Base-by-base conservation (phyloP, 2,888 invertebrate species). In the Bugula neritina region DNA sequence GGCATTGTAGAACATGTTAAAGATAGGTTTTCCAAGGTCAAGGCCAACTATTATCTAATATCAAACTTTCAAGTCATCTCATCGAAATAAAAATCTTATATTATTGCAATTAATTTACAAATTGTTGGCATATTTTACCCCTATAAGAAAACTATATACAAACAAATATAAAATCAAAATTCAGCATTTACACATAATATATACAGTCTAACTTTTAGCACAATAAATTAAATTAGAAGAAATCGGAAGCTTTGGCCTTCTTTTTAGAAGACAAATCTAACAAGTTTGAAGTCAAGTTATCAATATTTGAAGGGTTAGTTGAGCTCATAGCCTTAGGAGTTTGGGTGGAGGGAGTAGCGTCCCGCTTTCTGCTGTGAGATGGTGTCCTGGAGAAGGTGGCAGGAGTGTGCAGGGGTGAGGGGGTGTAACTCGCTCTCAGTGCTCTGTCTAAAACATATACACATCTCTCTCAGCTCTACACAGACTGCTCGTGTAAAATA, bases 201-300 rank as follows among this genome's bases (percentile, higher is more conserved):
- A 17, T 43, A 43, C 43, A 43, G 43, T 43, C 10, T 43, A 43
- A 17, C 5, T 10, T 5, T 43, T 5, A 43, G n/a, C 3, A 55
- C 5, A 55, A 3, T 5, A 23, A 3, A 55, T 5, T 23, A n/a
- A n/a, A 34, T 79, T 74, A 83, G 73, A 94, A 90, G 83, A 93
- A 94, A 84, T 94, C 94, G 0, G 91, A 85, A 0, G 94, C 94
- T 82, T 88, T 89, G 77, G 90, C 88, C 76, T 92, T 86, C 74
- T 89, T 71, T 55, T 80, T 82, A 0, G 84, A 21, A 29, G 63
- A 83, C 71, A 84, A 75, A 79, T 93, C 90, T 75, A 94, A 86
- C 74, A 95, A 86, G 85, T 94, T 91, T 82, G 94, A 94, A 0
- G 94, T 95, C 17, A 84, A 76, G n/a, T n/a, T n/a, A n/a, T 75